phyloP scores from a whole-genome alignment of 2,113 vertebrate genomes.

The Pristiophorus japonicus region DNA sequence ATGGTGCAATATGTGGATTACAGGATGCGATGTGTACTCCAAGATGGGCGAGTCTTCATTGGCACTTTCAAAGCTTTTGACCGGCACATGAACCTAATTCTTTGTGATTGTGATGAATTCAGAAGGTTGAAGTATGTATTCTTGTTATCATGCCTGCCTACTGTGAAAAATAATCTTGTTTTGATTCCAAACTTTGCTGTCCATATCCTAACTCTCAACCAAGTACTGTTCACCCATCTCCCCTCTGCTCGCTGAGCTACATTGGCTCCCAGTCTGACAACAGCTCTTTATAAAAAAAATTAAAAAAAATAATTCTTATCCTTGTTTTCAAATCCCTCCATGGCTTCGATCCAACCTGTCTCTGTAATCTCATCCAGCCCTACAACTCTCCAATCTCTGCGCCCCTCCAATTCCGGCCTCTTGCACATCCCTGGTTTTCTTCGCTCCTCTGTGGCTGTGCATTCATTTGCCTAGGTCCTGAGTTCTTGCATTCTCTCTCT shows the following conservation, averaged over 20 bases:
- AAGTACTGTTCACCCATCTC: neutral
- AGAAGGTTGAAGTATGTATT: slow-evolving; percentile 17
- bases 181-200: neutral
- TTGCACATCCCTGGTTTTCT: neutral
- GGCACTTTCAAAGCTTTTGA: slow-evolving; percentile 25
- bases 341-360: neutral
- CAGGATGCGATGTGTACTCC: slow-evolving; percentile 23
- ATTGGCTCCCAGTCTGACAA: neutral
- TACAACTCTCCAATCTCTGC: neutral
- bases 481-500: neutral
- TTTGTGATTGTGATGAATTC: slow-evolving; percentile 30
- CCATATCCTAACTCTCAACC: neutral
- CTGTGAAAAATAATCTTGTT: neutral
- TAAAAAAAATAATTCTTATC: neutral
- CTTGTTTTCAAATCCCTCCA: neutral
- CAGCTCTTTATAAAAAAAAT: too few relatives aligned
- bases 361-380: neutral
- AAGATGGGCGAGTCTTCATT: slow-evolving; percentile 29
- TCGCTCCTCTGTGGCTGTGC: neutral
- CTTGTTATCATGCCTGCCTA: neutral
- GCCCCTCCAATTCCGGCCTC: neutral
- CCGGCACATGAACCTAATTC: slow-evolving; percentile 31
- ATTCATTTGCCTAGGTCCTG: too few relatives aligned
- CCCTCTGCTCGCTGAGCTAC: too few relatives aligned
- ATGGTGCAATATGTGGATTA: neutral